Evolutionary conservation across 2,113 vertebrate genomes (phyloP), one percentile per base, ranked within the genome.

Genomic region (Struthio camelus): DNA sequence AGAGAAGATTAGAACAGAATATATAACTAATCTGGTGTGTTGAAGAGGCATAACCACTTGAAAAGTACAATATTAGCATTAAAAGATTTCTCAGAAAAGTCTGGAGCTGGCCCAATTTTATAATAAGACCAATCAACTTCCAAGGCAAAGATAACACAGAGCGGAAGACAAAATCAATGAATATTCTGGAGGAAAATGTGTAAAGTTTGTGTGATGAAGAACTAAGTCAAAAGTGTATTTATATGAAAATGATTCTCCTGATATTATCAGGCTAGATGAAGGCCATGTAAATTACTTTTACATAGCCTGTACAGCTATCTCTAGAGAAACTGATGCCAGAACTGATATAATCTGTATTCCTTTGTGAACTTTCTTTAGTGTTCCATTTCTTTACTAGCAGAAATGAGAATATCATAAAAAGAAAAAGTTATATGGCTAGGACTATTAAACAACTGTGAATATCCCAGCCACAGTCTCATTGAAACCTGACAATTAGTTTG

Each of bases 171-270:
- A 93, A 95, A 94, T 77, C 66, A 85, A 70, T 94, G 20, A 81
- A 89, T 91, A 94, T 94, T 94, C 81, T 80, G 66, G 40, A 85
- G 62, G 46, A 71, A 76, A 59, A 80, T 38, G 36, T 54, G 64
- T 62, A 30, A 85, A 87, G 62, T 89, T 67, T 50, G 30, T 5
- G 11, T 77, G 84, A 94, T 94, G 75, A 81, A 94, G 84, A 64
- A 75, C 27, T 54, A 80, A 91, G 53, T 82, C 94, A 77, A 91
- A 94, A 96, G 27, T 30, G 64, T 87, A 88, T 94, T 95, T 94
- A 46, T 80, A 46, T 77, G 80, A 96, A 95, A 96, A 93, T 89
- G 7, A 82, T 82, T 91, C 53, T 91, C 53, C n/a, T 3, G 48
- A 89, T 82, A 82, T 14, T 44, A 94, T 77, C 89, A 77, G 75